These are phyloP conservation scores for Arctia plantaginis DNA, from an alignment of 2,888 invertebrate genomes.

Conservation along the genomic window DNA sequence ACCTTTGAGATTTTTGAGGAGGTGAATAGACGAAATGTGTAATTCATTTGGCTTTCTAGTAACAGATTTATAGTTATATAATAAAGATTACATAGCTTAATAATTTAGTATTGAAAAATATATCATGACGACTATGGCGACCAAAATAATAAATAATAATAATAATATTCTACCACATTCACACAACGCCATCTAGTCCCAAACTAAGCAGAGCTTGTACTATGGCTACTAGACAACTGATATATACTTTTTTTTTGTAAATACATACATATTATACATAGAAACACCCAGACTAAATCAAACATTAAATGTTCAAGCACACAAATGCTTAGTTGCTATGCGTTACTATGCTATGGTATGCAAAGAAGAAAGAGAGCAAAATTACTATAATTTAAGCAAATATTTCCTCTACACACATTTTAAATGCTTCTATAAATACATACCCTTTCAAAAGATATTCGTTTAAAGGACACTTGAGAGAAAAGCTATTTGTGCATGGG, in stretches of 20 bases:
- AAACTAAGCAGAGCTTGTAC: not conserved
- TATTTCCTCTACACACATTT: not conserved
- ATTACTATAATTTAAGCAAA: not conserved
- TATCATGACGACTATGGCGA: not conserved
- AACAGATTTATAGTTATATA: not conserved
- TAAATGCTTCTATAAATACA: not conserved
- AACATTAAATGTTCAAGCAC: too few relatives aligned
- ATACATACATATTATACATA: too few relatives aligned
- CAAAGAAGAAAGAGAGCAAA: too few relatives aligned
- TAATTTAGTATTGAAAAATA: not conserved
- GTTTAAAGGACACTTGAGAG: not conserved
- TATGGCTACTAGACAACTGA: too few relatives aligned
- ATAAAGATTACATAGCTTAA: not conserved
- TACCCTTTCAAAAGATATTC: not conserved
- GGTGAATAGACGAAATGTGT: not conserved
- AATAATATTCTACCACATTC: too few relatives aligned
- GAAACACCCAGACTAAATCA: too few relatives aligned
- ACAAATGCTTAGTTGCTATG: too few relatives aligned
- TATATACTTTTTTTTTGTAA: too few relatives aligned
- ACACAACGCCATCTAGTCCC: too few relatives aligned
- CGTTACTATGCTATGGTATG: too few relatives aligned
- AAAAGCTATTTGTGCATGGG: not conserved
- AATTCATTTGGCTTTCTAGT: not conserved
- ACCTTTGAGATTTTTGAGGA: conserved; percentile 1
- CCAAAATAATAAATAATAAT: too few relatives aligned